Evolutionary conservation across 2,888 invertebrate species (phyloP).

Genomic region (Corbicula japonica): DNA sequence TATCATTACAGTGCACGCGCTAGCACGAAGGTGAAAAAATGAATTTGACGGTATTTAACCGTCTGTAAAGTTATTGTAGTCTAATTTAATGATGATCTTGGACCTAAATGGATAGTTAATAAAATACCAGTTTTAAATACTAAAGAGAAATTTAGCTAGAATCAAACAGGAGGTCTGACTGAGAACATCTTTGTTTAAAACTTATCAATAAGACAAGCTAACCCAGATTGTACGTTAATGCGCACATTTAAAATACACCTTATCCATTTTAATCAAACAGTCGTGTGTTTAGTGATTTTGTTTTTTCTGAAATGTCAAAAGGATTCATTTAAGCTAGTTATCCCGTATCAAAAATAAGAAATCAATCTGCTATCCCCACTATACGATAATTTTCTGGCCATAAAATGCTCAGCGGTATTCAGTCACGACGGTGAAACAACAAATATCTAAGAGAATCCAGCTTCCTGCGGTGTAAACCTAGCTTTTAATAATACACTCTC

Average conservation of each 20-base stretch:
- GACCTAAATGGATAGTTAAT: slow-evolving; percentile 35
- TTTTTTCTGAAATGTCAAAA: slow-evolving; percentile 35
- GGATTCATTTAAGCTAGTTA: slow-evolving; percentile 22
- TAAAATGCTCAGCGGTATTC: slow-evolving; percentile 55
- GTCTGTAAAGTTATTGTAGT: slow-evolving; percentile 45
- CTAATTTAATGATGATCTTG: slow-evolving; percentile 42
- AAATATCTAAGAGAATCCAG: slow-evolving; percentile 4
- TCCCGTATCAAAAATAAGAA: slow-evolving; percentile 33
- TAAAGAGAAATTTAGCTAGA: not conserved
- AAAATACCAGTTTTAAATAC: slow-evolving; percentile 5
- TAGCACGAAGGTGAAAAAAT: slow-evolving; percentile 40
- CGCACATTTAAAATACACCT: no score
- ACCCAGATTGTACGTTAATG: no score
- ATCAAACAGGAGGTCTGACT: no score
- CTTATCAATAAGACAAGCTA: no score
- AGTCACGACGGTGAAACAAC: slow-evolving; percentile 22
- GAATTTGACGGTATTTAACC: slow-evolving; percentile 54
- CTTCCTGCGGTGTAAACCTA: slow-evolving; percentile 39
- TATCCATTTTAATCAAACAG: no score
- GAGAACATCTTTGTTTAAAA: no score
- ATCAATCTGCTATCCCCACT: slow-evolving; percentile 39
- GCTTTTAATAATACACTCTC: slow-evolving; percentile 44
- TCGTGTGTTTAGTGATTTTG: no score
- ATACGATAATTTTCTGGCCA: slow-evolving; percentile 59
- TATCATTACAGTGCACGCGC: slow-evolving; percentile 65